Base-by-base conservation (phyloP, 2,888 invertebrate genomes). In the Pecten maximus region DNA sequence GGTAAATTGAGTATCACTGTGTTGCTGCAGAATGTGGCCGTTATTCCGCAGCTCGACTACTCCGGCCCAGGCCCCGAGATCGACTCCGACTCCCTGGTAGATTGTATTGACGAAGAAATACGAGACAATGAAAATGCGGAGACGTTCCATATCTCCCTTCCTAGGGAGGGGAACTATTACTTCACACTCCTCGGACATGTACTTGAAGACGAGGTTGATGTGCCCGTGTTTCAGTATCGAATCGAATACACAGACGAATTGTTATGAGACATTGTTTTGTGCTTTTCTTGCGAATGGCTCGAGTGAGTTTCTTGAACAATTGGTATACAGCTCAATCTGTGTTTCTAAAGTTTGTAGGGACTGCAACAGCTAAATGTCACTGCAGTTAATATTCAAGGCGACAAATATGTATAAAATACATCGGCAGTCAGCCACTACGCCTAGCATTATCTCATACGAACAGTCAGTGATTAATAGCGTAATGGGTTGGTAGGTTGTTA, bases 101-200 rank as follows among this genome's bases (percentile, higher is more conserved):
- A 94, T 88, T 92, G 94, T 90, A 95, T 95, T 86, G 95, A 95
- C 93, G 95, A 95, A 89, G 94, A 95, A 92, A 95, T 95, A 74
- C 90, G 95, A 74, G 94, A 94, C 91, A 93, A 93, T 50, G 95
- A 95, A 91, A 95, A 94, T 88, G 95, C 95, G 23, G 95, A 95
- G 92, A 95, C 95, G 40, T 95, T 95, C 90, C 95, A 95, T 89
- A 93, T 95, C 89, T 94, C 94, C 74, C 93, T 95, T 88, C 95
- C 95, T 19, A 94, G 95, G 92, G 95, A 95, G 92, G 95, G 95
- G n/a, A 94, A 92, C 86, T 95, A 95, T 93, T 95, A 94, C 91
- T 95, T 95, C 92, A 95, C 95, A 2, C 92, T 95, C 87, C 92
- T 93, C 89, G 95, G 94, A 40, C 94, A 95, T 91, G 95, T 95